Conservation (phyloP, 2,797 vertebrate genomes). For the Orientallactaga sibirica region DNA sequence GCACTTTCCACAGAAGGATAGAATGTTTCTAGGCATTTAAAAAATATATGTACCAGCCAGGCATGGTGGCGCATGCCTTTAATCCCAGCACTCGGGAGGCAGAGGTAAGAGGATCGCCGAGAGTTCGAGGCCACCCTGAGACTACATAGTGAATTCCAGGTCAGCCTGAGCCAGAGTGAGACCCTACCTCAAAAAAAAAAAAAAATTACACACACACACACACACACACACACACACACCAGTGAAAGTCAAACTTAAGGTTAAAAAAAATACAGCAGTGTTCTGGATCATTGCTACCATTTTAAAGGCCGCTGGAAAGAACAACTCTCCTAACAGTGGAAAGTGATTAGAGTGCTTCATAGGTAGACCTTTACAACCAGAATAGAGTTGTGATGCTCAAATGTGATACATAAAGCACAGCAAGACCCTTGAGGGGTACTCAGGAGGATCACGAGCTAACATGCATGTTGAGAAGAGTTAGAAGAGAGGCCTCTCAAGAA, state of each 20-base stretch:
- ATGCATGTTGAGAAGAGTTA: not conserved
- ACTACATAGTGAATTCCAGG: no score
- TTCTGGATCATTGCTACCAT: not conserved
- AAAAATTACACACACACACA: no score
- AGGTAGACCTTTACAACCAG: not conserved
- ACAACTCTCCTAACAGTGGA: not conserved
- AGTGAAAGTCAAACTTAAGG: conserved; percentile 18
- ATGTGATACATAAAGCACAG: not conserved
- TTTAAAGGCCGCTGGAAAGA: not conserved
- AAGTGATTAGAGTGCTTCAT: not conserved
- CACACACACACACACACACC: no score
- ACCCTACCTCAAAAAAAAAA: no score
- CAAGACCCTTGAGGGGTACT: not conserved
- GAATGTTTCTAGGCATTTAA: not conserved
- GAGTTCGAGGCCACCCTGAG: no score
- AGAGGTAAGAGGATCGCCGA: no score
- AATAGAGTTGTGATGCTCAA: not conserved
- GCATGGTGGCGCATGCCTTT: no score
- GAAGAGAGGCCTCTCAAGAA: not conserved
- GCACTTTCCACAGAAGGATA: not conserved
- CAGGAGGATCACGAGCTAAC: not conserved
- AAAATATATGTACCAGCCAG: not conserved
- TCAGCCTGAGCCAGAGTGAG: no score
- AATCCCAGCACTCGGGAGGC: no score
- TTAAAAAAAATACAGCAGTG: not conserved